A percentile compares a stretch with the other conserved stretches of the same genome.
phyloP scores from a whole-genome alignment of 2,113 vertebrate species.

The Gallinago media region DNA sequence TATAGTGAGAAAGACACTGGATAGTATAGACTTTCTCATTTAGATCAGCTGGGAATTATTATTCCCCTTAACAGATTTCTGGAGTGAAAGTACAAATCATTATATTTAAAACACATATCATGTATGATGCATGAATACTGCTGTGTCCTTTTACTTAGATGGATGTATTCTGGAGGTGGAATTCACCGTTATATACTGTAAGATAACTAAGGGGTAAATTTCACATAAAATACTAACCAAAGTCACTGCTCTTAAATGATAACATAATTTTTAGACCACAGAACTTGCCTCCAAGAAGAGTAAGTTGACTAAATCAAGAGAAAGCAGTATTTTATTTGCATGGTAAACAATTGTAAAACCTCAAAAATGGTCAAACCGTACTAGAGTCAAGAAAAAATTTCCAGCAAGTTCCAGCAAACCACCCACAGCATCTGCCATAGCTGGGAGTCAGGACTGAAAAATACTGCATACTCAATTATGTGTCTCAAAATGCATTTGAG shows the following conservation, averaged over 20 bases:
- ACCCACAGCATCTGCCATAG: neutral
- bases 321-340: neutral
- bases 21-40: neutral
- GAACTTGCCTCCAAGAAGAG: neutral
- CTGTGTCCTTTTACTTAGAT: neutral
- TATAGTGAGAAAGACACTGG: neutral
- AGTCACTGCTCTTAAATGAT: neutral
- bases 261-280: neutral
- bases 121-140: neutral
- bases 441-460: neutral
- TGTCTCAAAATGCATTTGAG: neutral
- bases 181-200: neutral
- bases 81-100: neutral
- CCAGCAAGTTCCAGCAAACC: neutral
- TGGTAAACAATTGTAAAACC: neutral
- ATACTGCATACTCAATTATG: neutral
- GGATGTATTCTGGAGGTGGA: neutral
- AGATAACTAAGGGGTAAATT: neutral
- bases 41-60: neutral
- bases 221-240: neutral
- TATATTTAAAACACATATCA: neutral
- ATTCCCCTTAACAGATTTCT: neutral
- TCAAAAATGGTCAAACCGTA: neutral
- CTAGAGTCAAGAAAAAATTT: neutral
- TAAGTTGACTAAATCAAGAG: neutral